These are phyloP conservation scores for Porites lutea DNA, from an alignment of 64 coral and sea anemone species.

Conservation along the genomic window DNA sequence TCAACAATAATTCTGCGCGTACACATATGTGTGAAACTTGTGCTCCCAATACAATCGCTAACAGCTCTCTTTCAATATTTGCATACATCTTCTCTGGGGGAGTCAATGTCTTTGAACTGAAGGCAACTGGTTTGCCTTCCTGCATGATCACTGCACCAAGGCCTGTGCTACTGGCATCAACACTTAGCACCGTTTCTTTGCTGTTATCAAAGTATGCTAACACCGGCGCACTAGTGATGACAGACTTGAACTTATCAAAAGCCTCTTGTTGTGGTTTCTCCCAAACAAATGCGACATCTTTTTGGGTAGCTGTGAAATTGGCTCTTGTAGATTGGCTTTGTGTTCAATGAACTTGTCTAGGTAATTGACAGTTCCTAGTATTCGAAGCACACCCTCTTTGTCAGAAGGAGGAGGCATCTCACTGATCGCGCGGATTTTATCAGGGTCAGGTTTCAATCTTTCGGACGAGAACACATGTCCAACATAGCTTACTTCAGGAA, in stretches of 20 bases:
- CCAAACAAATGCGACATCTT: neutral
- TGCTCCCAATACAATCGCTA: no score
- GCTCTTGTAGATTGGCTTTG: slow-evolving; percentile 16
- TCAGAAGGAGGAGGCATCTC: neutral
- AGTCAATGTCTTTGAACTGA: no score
- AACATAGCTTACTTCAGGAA: neutral
- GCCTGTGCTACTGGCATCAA: neutral
- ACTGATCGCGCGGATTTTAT: neutral
- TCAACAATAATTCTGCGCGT: neutral
- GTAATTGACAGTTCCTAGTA: slow-evolving; percentile 14
- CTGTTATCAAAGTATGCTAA: slow-evolving; percentile 2
- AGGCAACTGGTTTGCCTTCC: no score
- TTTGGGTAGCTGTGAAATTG: slow-evolving; percentile 1
- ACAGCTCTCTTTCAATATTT: no score
- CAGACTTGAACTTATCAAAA: slow-evolving; percentile 21
- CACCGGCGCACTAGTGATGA: slow-evolving; percentile 19
- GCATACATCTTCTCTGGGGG: no score
- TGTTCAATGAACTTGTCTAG: neutral
- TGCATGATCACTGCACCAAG: neutral
- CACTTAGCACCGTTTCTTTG: neutral
- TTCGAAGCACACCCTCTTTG: neutral
- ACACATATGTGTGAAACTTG: neutral
- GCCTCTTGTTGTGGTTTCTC: slow-evolving; percentile 7
- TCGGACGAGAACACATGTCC: neutral
- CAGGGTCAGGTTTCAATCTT: neutral